phyloP scores from a whole-genome alignment of 2,888 invertebrate species.

The Machimus atricapillus region DNA sequence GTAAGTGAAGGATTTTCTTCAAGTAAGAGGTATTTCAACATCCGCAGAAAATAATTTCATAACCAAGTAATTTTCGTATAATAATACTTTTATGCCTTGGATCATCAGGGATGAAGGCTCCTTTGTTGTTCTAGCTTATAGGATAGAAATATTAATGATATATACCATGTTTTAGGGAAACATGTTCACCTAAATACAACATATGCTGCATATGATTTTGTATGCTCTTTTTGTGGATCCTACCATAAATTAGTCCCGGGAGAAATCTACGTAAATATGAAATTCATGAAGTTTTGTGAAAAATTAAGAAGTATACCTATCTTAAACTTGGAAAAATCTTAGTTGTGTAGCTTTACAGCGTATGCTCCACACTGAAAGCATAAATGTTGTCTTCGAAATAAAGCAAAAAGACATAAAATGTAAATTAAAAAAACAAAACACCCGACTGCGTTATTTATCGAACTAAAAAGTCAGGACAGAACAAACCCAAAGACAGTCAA shows the following conservation, averaged over 20 bases:
- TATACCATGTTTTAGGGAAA: background rate
- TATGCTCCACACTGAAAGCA: no score
- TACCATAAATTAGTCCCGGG: no score
- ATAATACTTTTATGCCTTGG: no score
- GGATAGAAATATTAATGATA: no score
- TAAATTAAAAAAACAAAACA: no score
- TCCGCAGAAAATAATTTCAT: background rate
- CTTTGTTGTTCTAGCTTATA: no score
- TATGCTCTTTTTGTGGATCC: background rate
- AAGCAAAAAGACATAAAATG: no score
- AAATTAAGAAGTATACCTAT: background rate
- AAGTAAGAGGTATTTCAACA: background rate
- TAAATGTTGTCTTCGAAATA: no score
- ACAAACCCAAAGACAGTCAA: no score
- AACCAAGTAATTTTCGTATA: background rate
- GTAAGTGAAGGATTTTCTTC: background rate
- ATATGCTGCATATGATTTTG: background rate
- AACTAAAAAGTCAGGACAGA: no score
- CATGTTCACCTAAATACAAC: background rate
- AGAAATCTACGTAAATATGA: background rate
- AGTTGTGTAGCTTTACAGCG: background rate
- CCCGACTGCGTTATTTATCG: no score
- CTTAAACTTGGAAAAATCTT: background rate
- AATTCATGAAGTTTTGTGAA: background rate
- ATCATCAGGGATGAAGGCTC: no score